Percentiles rank a stretch among this genome's conserved stretches.
Conservation (phyloP, 2,888 invertebrate species). For the Tinea trinotella region DNA sequence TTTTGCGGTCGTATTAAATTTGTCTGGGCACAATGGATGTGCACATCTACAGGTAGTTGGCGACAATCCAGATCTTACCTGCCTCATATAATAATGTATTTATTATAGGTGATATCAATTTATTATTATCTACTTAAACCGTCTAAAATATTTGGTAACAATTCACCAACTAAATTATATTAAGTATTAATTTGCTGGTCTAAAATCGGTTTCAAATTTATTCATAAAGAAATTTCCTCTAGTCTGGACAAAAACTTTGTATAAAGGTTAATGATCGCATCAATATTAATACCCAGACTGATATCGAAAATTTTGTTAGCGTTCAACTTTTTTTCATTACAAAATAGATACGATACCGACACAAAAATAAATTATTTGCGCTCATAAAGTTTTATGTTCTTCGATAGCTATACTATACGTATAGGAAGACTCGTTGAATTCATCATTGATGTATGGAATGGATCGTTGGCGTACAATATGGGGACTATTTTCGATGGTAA, state of each 20-base stretch:
- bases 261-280: not conserved
- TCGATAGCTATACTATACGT: slow-evolving; percentile 1
- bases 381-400: slow-evolving; percentile 60
- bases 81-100: slow-evolving; percentile 21
- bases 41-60: slow-evolving; percentile 66
- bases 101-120: not conserved
- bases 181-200: not conserved
- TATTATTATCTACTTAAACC: no score
- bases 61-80: slow-evolving; percentile 52
- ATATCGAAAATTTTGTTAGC: not conserved
- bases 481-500: not conserved
- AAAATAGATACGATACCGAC: slow-evolving; percentile 37
- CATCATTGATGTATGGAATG: slow-evolving; percentile 8
- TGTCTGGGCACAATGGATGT: not conserved
- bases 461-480: slow-evolving; percentile 14
- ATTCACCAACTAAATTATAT: not conserved
- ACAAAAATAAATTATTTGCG: slow-evolving; percentile 59
- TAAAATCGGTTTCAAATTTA: not conserved
- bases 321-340: slow-evolving; percentile 19
- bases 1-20: not conserved
- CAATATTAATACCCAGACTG: not conserved
- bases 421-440: slow-evolving; percentile 11
- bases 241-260: not conserved
- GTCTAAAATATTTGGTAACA: not conserved
- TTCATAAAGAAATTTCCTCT: not conserved